Conservation (phyloP, 1,140 invertebrate species). For the Drosophila nikananu region DNA sequence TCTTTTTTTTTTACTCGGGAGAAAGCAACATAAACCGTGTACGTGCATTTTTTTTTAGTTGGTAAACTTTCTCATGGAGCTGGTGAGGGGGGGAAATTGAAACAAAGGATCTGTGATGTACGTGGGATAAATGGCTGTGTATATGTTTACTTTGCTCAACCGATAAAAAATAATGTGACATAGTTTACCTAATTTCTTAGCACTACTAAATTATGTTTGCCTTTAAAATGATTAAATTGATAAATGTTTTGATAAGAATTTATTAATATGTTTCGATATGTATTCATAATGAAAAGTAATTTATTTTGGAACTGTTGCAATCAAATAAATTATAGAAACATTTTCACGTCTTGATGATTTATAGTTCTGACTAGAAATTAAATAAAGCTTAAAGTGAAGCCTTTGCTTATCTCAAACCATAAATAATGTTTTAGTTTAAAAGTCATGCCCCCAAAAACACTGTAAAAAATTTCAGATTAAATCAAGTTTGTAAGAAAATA, state of each 20-base stretch:
- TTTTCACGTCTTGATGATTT: background rate
- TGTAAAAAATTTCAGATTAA: background rate
- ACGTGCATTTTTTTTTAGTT: constrained; percentile 33
- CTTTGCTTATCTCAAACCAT: background rate
- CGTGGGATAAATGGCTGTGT: constrained; percentile 3
- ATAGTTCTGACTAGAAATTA: background rate
- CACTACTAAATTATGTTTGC: background rate
- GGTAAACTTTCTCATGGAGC: constrained; percentile 14
- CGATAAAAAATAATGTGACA: constrained; percentile 3
- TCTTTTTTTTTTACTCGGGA: background rate
- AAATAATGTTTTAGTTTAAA: background rate
- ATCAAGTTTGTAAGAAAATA: background rate
- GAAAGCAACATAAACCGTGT: constrained; percentile 30
- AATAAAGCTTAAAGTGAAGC: constrained; percentile 5
- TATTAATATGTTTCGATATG: background rate
- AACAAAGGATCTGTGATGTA: constrained; percentile 15
- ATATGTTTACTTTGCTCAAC: constrained; percentile 7
- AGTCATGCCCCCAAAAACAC: background rate
- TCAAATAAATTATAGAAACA: background rate
- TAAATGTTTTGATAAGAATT: too few species aligned
- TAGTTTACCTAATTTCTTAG: constrained; percentile 1
- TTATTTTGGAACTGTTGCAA: background rate
- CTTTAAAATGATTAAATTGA: background rate
- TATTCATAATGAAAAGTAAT: background rate
- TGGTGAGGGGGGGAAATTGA: background rate